A percentile compares a stretch with the other conserved stretches of the same genome.
phyloP scores from a whole-genome alignment of 1,140 invertebrate genomes.

The Patella vulgata region DNA sequence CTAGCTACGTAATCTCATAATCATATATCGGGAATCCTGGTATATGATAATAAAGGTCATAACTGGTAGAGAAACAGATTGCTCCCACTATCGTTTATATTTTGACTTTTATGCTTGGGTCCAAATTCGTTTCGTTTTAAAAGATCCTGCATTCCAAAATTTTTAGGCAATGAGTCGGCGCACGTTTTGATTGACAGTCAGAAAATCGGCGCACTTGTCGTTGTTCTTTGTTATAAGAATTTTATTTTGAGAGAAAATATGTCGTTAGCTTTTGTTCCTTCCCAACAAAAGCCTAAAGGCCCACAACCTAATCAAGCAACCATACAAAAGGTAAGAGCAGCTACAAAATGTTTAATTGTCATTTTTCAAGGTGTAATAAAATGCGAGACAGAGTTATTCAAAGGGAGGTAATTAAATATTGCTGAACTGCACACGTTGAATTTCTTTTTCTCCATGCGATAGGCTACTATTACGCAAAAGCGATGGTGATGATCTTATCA shows the following conservation, averaged over 20 bases:
- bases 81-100: too few relatives aligned
- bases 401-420: not conserved
- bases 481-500: not conserved
- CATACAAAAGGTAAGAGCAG: slow-evolving; percentile 58
- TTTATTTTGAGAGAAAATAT: slow-evolving; percentile 25
- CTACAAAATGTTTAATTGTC: not conserved
- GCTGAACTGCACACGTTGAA: not conserved
- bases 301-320: slow-evolving; percentile 57
- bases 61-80: too few relatives aligned
- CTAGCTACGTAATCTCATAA: too few relatives aligned
- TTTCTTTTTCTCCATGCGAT: not conserved
- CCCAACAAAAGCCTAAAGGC: slow-evolving; percentile 49
- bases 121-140: too few relatives aligned
- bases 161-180: too few relatives aligned
- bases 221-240: too few relatives aligned
- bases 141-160: too few relatives aligned
- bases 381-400: not conserved
- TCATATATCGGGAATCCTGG: too few relatives aligned
- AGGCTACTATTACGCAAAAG: not conserved
- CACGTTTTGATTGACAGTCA: too few relatives aligned
- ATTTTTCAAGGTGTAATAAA: not conserved
- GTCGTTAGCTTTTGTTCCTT: slow-evolving; percentile 57
- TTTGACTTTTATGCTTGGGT: too few relatives aligned
- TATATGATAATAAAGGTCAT: too few relatives aligned
- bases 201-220: too few relatives aligned